Evolutionary conservation across 2,888 invertebrate species (phyloP).

Genomic region (Drosophila emarginata): DNA sequence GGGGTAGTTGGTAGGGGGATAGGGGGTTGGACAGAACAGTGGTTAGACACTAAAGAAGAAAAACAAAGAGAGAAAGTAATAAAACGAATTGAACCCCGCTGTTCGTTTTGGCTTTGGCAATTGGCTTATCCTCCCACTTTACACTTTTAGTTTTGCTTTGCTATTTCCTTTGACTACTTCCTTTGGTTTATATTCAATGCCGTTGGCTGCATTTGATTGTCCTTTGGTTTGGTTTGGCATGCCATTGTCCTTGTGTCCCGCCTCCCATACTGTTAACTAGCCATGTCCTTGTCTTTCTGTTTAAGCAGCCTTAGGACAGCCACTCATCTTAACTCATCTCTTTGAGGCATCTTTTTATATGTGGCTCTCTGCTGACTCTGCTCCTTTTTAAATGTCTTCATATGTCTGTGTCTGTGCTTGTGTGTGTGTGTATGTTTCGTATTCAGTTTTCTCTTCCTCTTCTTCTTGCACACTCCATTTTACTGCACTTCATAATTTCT

Average conservation of each 20-base stretch:
- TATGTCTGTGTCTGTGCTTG: neutral
- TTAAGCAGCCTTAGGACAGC: conserved; percentile 26
- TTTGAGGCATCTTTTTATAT: neutral
- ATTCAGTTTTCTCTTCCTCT: neutral
- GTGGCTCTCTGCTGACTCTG: conserved; percentile 8
- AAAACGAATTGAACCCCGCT: conserved; percentile 40
- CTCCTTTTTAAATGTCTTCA: neutral
- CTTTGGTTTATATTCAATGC: conserved; percentile 26
- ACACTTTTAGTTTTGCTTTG: neutral
- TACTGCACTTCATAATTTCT: conserved; percentile 74
- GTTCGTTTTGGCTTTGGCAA: conserved; percentile 47
- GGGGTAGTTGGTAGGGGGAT: too few species aligned
- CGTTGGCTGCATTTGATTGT: conserved; percentile 70
- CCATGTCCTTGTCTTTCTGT: neutral
- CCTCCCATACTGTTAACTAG: neutral
- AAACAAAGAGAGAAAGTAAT: neutral
- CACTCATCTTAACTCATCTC: conserved; percentile 18
- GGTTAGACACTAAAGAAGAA: neutral
- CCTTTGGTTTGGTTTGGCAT: conserved; percentile 39
- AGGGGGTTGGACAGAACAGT: neutral
- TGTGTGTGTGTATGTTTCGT: neutral
- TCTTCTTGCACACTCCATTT: conserved; percentile 33
- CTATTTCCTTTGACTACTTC: neutral
- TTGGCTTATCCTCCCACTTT: conserved; percentile 29
- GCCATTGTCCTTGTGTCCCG: neutral